Conservation (phyloP, 2,797 vertebrate species). For the Platalea minor region DNA sequence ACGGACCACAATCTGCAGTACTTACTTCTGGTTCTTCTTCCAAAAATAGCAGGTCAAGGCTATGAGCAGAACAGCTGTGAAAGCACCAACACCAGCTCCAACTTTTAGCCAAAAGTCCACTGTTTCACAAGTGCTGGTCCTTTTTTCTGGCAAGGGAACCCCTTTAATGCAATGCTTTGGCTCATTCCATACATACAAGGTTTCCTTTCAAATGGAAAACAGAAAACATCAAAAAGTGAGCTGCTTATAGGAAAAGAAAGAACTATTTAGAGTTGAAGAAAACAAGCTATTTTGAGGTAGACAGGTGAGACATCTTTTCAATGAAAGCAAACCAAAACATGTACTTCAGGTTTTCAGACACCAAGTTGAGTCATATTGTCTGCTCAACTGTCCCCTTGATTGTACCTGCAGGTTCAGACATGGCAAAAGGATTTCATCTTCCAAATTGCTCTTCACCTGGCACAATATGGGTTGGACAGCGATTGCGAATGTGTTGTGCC, state of each 20-base stretch:
- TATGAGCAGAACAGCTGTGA: conserved; percentile 87
- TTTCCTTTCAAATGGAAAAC: conserved; percentile 78
- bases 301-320: not conserved
- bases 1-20: not conserved
- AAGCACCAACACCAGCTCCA: conserved; percentile 84
- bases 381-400: not conserved
- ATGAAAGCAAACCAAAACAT: not conserved
- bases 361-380: not conserved
- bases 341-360: not conserved
- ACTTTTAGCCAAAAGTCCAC: conserved; percentile 92
- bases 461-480: not conserved
- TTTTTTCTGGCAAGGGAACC: conserved; percentile 85
- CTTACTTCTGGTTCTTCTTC: conserved; percentile 98
- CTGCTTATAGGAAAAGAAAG: not conserved
- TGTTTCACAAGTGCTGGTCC: conserved; percentile 83
- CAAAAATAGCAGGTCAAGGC: conserved; percentile 96
- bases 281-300: not conserved
- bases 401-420: not conserved
- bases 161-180: conserved; percentile 91
- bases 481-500: not conserved
- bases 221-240: not conserved
- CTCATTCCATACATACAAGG: conserved; percentile 93
- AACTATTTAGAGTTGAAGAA: not conserved
- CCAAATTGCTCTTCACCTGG: accelerated
- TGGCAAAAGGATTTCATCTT: not conserved